Base-by-base conservation (phyloP, 2,797 vertebrate species). In the Adelosebastes latens region DNA sequence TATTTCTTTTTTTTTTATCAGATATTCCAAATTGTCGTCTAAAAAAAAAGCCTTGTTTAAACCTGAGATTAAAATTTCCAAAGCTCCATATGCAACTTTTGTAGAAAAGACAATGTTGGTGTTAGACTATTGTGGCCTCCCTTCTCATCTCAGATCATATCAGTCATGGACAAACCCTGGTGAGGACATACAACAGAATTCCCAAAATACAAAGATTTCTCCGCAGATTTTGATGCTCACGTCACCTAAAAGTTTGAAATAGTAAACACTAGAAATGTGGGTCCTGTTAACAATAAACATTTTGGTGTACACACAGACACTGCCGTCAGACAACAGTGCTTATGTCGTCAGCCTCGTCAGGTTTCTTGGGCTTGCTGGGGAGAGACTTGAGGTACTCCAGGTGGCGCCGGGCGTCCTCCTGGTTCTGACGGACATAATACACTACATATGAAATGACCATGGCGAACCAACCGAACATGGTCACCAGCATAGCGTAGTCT, bases 321-420 rank as follows among this genome's bases (percentile, higher is more conserved):
- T 66, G 81, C 77, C 63, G 82, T 96, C 97, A 99, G 95, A 98
- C 97, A 87, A 99, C 98, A 93, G 98, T 99, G 95, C 98, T 99
- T 83, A 99, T 98, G 92, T 99, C 98, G 72, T 99, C 98, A 0
- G 96, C 96, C 79, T 99, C 98, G 0, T 99, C 98, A 0, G 98
- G 97, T 94, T 98, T 99, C 95, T 98, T 99, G 95, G 98, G 98
- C 94, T 98, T 99, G 95, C 98, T 99, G 60, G 98, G 98, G 88
- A 99, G 97, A 72, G 98, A 99, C 96, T 99, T 99, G 94, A 99
- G 98, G 96, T 99, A 99, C 96, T 99, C 98, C 71, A 99, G 96
- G 95, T 99, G 98, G 62, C 98, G 96, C 25, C 98, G 94, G 2
- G 98, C 98, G 20, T 99, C 98, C 89, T 99, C 98, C 93, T 99